These are phyloP conservation scores for Diceros bicornis DNA, from an alignment of 2,797 vertebrate species.

Conservation along the genomic window DNA sequence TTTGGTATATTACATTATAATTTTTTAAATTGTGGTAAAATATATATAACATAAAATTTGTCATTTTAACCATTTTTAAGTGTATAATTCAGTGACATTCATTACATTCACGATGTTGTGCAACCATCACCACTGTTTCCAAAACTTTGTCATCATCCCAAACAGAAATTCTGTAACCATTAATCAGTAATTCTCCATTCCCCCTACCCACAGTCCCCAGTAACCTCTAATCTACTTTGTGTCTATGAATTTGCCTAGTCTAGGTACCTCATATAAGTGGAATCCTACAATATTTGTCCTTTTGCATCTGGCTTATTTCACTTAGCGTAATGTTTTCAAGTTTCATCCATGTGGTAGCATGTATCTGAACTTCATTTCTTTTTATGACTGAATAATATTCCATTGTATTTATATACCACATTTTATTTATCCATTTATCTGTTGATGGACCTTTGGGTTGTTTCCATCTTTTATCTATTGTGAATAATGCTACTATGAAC, in stretches of 20 bases:
- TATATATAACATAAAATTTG: neutral
- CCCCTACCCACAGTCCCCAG: neutral
- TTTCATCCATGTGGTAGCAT: neutral
- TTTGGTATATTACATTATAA: neutral
- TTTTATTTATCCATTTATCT: neutral
- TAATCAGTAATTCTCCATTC: neutral
- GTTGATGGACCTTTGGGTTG: neutral
- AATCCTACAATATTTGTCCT: neutral
- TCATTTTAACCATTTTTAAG: neutral
- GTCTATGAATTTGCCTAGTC: neutral
- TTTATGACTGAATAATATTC: neutral
- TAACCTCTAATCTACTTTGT: neutral
- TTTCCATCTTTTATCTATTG: neutral
- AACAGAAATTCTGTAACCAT: neutral
- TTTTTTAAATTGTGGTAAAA: neutral
- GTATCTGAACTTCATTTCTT: neutral
- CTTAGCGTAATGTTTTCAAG: neutral
- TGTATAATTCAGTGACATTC: neutral
- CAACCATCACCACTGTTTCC: neutral
- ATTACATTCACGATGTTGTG: neutral
- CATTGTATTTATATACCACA: neutral
- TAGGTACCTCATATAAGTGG: neutral
- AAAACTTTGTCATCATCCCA: neutral
- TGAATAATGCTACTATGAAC: neutral
- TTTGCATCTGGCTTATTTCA: neutral